phyloP scores from a whole-genome alignment of 2,888 invertebrate genomes.

The Thecocarcelia acutangulata region DNA sequence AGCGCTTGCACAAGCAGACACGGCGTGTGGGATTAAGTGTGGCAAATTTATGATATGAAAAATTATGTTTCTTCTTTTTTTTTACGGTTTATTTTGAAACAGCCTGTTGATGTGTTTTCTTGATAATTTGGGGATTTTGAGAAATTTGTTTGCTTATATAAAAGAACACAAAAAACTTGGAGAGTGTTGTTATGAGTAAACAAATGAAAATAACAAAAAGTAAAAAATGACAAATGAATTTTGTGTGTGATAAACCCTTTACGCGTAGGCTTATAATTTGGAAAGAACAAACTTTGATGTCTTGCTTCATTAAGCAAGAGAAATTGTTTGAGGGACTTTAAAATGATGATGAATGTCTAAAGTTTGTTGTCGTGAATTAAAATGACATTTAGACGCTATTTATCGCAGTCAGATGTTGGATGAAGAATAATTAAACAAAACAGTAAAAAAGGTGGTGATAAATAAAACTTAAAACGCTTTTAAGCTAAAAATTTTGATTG shows the following conservation, averaged over 20 bases:
- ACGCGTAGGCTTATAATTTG: conserved; percentile 74
- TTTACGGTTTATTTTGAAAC: conserved; percentile 21
- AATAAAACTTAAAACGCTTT: not conserved
- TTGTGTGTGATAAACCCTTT: conserved; percentile 79
- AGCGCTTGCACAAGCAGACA: conserved; percentile 46
- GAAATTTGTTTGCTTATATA: conserved; percentile 61
- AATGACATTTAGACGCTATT: conserved; percentile 35
- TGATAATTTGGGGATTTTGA: conserved; percentile 72
- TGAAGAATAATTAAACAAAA: not conserved
- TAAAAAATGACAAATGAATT: conserved; percentile 78
- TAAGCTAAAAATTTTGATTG: not conserved
- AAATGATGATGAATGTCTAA: conserved; percentile 55
- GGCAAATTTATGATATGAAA: conserved; percentile 79
- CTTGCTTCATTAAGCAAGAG: conserved; percentile 53
- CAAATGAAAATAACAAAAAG: not conserved
- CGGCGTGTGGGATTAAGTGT: conserved; percentile 79
- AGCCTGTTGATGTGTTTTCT: conserved; percentile 67
- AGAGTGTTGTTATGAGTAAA: conserved; percentile 20
- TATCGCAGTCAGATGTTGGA: conserved; percentile 35
- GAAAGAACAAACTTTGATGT: conserved; percentile 55
- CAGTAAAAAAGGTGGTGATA: not conserved
- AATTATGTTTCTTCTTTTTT: conserved; percentile 67
- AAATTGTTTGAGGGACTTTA: conserved; percentile 45
- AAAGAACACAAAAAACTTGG: conserved; percentile 2
- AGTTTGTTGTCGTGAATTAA: conserved; percentile 34